Evolutionary conservation across 2,113 vertebrate species (phyloP).

Genomic region (Spheniscus mendiculus): DNA sequence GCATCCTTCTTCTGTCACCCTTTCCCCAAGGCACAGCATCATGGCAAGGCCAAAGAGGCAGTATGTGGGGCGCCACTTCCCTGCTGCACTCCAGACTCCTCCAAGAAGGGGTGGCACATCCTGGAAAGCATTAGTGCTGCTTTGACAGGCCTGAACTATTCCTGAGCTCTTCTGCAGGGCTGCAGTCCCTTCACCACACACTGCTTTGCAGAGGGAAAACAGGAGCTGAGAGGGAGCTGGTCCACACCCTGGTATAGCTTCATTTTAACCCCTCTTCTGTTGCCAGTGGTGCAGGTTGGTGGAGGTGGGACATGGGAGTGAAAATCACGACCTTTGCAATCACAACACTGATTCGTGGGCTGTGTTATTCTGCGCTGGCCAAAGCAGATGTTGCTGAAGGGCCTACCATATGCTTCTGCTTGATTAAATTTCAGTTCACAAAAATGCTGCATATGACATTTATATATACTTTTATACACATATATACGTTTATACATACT

Average conservation of each 20-base stretch:
- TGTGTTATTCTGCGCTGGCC: background rate
- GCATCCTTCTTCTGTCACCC: background rate
- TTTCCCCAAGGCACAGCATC: background rate
- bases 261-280: background rate
- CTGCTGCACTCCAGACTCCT: background rate
- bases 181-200: background rate
- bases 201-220: background rate
- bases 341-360: background rate
- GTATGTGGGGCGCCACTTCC: accelerated
- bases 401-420: background rate
- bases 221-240: background rate
- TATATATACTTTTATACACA: background rate
- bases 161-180: background rate
- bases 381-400: background rate
- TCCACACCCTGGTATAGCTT: background rate
- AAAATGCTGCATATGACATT: background rate
- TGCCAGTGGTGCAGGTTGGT: background rate
- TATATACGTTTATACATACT: background rate
- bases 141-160: background rate
- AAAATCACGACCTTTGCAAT: background rate
- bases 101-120: background rate
- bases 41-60: background rate
- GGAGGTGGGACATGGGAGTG: background rate
- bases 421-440: background rate
- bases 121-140: background rate